A percentile compares a stretch with the other conserved stretches of the same genome.
Evolutionary conservation across 2,113 vertebrate species (phyloP).

Genomic region (Aegotheles bennettii): DNA sequence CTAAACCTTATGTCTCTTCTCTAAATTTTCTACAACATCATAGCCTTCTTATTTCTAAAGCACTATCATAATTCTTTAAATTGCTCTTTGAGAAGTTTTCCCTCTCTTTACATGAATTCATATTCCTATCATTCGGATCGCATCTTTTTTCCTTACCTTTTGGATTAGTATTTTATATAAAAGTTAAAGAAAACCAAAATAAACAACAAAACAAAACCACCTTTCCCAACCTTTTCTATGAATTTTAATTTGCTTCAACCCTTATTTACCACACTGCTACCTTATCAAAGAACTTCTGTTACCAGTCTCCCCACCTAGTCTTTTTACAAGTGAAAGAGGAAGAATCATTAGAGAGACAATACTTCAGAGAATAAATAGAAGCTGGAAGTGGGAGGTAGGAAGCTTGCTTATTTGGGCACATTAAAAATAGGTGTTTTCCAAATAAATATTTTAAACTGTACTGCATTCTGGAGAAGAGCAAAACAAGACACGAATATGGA

Average conservation of each 20-base stretch:
- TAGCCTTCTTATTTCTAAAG: background rate
- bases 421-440: conserved; percentile 35
- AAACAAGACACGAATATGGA: conserved; percentile 16
- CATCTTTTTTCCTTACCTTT: background rate
- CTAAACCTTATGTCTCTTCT: background rate
- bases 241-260: background rate
- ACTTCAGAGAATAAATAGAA: conserved; percentile 30
- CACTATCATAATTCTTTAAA: background rate
- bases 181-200: background rate
- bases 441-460: conserved; percentile 6
- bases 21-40: background rate
- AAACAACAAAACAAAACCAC: background rate
- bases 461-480: background rate
- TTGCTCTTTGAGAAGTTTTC: background rate
- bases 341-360: background rate
- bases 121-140: background rate
- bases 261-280: background rate
- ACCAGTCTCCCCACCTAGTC: background rate
- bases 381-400: conserved; percentile 33
- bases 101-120: background rate
- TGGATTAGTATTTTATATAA: background rate
- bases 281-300: background rate
- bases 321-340: conserved; percentile 3
- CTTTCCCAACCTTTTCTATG: background rate
- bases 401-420: background rate